These are phyloP conservation scores for Pseudachorutes palmiensis DNA, from an alignment of 1,140 invertebrate genomes.

Conservation along the genomic window DNA sequence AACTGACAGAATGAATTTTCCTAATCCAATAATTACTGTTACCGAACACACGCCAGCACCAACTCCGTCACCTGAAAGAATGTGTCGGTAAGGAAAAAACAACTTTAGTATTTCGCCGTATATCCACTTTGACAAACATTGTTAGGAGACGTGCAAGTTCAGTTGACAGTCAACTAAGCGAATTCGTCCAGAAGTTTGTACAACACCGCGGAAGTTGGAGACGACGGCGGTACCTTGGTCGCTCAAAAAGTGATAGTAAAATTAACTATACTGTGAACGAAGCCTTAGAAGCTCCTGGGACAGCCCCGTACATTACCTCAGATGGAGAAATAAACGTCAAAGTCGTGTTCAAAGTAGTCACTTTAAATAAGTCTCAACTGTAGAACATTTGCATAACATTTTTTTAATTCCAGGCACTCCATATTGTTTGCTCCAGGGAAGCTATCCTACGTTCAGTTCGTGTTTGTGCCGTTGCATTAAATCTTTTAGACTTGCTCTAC, in stretches of 20 bases:
- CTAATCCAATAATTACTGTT: conserved; percentile 90
- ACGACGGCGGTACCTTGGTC: conserved; percentile 48
- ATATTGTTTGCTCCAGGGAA: conserved; percentile 70
- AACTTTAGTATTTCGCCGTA: neutral
- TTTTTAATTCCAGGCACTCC: conserved; percentile 59
- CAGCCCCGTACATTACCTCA: conserved; percentile 82
- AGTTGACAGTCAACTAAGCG: conserved; percentile 33
- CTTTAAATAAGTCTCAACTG: neutral
- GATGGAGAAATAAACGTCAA: conserved; percentile 88
- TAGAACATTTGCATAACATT: neutral
- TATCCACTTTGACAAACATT: conserved; percentile 1
- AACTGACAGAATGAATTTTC: conserved; percentile 41
- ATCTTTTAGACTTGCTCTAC: conserved; percentile 77
- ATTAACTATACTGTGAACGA: conserved; percentile 77
- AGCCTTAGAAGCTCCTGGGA: conserved; percentile 62
- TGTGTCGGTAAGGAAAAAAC: conserved; percentile 55
- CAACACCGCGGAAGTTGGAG: conserved; percentile 11
- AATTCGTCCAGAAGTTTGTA: conserved; percentile 28
- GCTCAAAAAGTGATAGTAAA: conserved; percentile 90
- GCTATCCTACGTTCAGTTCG: conserved; percentile 65
- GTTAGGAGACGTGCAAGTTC: conserved; percentile 27
- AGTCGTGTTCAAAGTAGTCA: conserved; percentile 72
- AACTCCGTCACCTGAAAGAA: conserved; percentile 72
- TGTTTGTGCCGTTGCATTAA: conserved; percentile 81
- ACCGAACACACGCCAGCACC: conserved; percentile 87